These are phyloP conservation scores for Heteromyza rotundicornis DNA, from an alignment of 2,888 invertebrate genomes.

Conservation along the genomic window DNA sequence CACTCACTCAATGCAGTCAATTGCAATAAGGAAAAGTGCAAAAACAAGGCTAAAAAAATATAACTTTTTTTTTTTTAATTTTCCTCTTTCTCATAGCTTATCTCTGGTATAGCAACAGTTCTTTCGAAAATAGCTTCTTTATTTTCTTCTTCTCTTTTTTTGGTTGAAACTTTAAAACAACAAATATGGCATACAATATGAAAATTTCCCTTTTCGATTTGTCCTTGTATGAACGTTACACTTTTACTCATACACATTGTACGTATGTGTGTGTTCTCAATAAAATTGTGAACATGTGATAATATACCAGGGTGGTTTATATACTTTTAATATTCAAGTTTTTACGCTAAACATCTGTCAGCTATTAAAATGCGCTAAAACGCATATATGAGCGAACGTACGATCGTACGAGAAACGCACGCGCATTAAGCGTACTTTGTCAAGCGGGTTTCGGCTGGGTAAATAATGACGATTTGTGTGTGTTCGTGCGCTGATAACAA, in stretches of 20 bases:
- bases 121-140: too few species aligned
- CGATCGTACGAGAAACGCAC: constrained; percentile 46
- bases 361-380: constrained; percentile 46
- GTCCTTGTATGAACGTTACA: constrained; percentile 9
- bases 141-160: too few species aligned
- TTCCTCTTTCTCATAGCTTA: too few species aligned
- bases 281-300: not conserved
- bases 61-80: too few species aligned
- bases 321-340: not conserved
- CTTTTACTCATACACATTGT: not conserved
- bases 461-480: not conserved
- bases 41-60: too few species aligned
- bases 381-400: too few species aligned
- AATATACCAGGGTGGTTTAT: constrained; percentile 16
- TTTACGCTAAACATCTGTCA: constrained; percentile 52
- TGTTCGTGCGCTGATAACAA: constrained; percentile 19
- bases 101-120: too few species aligned
- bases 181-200: too few species aligned
- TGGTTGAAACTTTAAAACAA: too few species aligned
- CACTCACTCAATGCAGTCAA: too few species aligned
- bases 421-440: constrained; percentile 29
- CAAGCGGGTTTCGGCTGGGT: not conserved
- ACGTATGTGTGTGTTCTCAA: not conserved
- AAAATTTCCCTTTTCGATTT: not conserved
- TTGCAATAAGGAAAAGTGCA: too few species aligned